phyloP scores from a whole-genome alignment of 37 sponge, comb jelly and placozoan genomes.

The Halichondria panicea region DNA sequence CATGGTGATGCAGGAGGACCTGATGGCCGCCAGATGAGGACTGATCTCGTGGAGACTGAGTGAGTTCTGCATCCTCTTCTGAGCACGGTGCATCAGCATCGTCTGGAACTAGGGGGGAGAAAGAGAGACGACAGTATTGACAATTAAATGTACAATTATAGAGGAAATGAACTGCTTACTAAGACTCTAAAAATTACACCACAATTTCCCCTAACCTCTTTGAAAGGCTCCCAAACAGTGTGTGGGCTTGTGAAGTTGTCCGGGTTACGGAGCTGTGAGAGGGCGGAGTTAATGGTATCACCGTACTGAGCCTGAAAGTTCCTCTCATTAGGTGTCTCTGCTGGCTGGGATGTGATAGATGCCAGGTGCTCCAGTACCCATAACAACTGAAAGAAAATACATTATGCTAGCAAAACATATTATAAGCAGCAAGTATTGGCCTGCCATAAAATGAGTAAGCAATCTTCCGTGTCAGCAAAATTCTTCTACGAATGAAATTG shows the following conservation, averaged over 20 bases:
- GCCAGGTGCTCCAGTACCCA: slow-evolving; percentile 88
- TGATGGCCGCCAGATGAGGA: slow-evolving; percentile 85
- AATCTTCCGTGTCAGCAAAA: no score
- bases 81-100: slow-evolving; percentile 82
- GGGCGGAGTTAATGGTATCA: slow-evolving; percentile 63
- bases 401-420: background rate
- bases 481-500: no score
- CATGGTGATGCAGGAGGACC: slow-evolving; percentile 78
- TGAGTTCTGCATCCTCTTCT: slow-evolving; percentile 78
- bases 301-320: slow-evolving; percentile 85
- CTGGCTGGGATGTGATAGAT: slow-evolving; percentile 77
- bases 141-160: background rate
- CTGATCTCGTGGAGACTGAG: slow-evolving; percentile 86
- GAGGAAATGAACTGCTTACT: background rate
- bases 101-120: slow-evolving; percentile 71
- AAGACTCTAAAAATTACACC: background rate
- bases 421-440: background rate
- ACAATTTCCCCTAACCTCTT: slow-evolving; percentile 57
- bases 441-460: no score
- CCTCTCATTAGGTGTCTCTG: slow-evolving; percentile 90
- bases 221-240: slow-evolving; percentile 84
- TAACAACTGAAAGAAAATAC: slow-evolving; percentile 40
- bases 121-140: background rate
- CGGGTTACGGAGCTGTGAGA: slow-evolving; percentile 69
- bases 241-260: slow-evolving; percentile 67